Conservation (phyloP, 2,113 vertebrate species). For the Aix galericulata region DNA sequence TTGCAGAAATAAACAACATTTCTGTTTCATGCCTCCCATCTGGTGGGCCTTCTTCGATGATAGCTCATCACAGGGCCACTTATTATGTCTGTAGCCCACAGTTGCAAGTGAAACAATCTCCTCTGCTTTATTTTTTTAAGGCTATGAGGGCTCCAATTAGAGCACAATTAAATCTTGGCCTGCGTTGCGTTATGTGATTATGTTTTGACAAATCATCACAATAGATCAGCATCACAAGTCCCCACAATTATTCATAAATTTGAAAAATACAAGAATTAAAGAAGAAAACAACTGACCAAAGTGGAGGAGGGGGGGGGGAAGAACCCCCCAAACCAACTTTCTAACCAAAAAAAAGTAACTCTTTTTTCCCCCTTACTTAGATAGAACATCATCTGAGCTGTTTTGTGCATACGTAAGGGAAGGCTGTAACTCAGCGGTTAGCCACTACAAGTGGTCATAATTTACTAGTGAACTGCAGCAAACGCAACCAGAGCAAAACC, state of each 20-base stretch:
- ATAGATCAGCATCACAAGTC: neutral
- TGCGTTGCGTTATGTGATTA: neutral
- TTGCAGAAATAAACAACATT: conserved; percentile 59
- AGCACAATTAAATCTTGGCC: conserved; percentile 28
- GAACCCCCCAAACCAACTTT: neutral
- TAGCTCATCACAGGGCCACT: conserved; percentile 18
- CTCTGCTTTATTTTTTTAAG: conserved; percentile 24
- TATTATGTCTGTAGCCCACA: neutral
- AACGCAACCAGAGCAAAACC: neutral
- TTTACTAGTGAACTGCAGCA: neutral
- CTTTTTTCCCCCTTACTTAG: no score
- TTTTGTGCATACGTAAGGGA: neutral
- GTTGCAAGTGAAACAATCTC: neutral
- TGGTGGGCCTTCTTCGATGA: neutral
- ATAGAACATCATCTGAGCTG: no score
- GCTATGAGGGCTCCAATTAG: neutral
- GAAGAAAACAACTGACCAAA: neutral
- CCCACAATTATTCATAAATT: neutral
- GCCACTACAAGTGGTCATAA: neutral
- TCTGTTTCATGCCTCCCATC: conserved; percentile 23
- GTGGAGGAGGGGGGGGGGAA: no score
- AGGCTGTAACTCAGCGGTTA: neutral
- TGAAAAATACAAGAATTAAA: neutral
- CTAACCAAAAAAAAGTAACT: neutral
- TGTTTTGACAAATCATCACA: conserved; percentile 58